These are phyloP conservation scores for Agrypnus murinus DNA, from an alignment of 2,888 invertebrate species.

Conservation along the genomic window DNA sequence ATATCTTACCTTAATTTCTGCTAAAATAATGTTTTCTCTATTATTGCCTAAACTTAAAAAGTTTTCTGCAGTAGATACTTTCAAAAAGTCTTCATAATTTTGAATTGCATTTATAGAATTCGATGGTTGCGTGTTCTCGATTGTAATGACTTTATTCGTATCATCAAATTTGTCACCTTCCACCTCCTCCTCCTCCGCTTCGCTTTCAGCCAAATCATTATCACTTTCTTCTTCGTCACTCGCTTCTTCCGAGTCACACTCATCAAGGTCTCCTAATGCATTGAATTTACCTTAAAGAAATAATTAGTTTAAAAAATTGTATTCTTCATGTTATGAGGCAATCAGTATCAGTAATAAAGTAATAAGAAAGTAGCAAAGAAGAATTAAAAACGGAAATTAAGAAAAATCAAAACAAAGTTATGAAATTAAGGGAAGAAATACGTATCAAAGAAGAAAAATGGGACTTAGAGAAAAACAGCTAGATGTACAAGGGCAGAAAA, in stretches of 20 bases:
- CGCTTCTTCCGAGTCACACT: conserved; percentile 75
- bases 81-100: conserved; percentile 71
- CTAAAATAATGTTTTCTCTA: conserved; percentile 63
- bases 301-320: no score
- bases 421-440: no score
- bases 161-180: background rate
- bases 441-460: no score
- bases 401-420: no score
- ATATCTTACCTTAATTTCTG: conserved; percentile 66
- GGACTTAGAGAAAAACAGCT: no score
- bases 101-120: conserved; percentile 52
- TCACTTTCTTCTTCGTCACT: conserved; percentile 75
- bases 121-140: background rate
- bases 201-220: conserved; percentile 73
- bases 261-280: conserved; percentile 77
- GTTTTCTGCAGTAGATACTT: conserved; percentile 71
- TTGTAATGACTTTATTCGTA: background rate
- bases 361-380: no score
- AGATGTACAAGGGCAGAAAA: no score
- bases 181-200: conserved; percentile 55
- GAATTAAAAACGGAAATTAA: no score
- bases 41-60: conserved; percentile 71
- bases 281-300: conserved; percentile 68
- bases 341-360: no score
- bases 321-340: no score